phyloP scores from a whole-genome alignment of 2,113 vertebrate species.

The Spea multiplicata region DNA sequence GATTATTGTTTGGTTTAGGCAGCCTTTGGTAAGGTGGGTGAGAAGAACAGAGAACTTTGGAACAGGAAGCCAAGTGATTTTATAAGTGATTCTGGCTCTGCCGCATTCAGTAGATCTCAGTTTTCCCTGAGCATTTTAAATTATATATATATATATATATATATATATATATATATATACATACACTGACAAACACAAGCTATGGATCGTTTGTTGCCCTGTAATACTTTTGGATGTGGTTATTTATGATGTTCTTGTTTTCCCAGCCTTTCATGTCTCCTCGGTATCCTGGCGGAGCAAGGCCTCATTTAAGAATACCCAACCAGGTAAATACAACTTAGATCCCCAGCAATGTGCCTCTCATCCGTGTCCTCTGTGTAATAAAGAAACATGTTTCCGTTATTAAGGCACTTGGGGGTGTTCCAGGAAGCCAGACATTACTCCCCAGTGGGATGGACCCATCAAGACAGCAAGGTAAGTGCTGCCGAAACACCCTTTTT shows the following conservation, averaged over 20 bases:
- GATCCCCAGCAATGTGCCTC: background rate
- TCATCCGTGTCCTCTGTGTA: background rate
- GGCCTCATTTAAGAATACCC: constrained; percentile 93
- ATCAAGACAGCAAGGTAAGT: constrained; percentile 90
- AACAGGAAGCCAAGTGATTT: too few relatives aligned
- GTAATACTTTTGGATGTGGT: too few relatives aligned
- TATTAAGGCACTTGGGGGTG: constrained; percentile 84
- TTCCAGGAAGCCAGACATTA: constrained; percentile 91
- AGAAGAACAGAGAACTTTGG: too few relatives aligned
- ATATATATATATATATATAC: too few relatives aligned
- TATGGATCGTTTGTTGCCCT: too few relatives aligned
- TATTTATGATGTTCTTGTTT: constrained; percentile 45
- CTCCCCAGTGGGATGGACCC: constrained; percentile 95
- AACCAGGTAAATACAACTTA: constrained; percentile 80
- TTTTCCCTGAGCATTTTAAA: too few relatives aligned
- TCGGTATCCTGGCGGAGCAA: constrained; percentile 94
- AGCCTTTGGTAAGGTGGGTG: too few relatives aligned
- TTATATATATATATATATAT: too few relatives aligned
- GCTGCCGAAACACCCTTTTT: background rate
- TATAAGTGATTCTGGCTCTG: too few relatives aligned
- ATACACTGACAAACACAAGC: too few relatives aligned
- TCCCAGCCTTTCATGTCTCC: constrained; percentile 96
- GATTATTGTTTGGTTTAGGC: too few relatives aligned
- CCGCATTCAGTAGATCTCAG: too few relatives aligned
- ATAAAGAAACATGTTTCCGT: background rate